Conservation (phyloP, 2,888 invertebrate species). For the Agonopterix subpropinquella region DNA sequence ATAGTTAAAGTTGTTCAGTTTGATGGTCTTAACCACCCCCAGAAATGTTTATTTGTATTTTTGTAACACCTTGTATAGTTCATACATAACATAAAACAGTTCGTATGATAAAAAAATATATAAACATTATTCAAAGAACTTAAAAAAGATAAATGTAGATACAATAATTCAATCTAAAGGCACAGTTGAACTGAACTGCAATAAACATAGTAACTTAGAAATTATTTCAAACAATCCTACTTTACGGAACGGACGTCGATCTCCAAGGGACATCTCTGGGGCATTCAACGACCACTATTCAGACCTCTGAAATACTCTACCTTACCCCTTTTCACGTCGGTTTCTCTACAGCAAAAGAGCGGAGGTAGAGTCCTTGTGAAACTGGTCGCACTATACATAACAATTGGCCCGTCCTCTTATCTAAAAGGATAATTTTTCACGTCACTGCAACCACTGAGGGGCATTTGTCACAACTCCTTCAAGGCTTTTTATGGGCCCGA, state of each 20-base stretch:
- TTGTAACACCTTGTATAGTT: too few relatives aligned
- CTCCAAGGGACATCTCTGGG: constrained; percentile 15
- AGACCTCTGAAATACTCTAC: not conserved
- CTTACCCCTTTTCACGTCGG: not conserved
- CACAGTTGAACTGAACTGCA: too few relatives aligned
- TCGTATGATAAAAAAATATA: too few relatives aligned
- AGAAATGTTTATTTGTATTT: too few relatives aligned
- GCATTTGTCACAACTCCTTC: constrained; percentile 64
- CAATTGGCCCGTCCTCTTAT: constrained; percentile 62
- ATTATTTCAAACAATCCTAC: constrained; percentile 15
- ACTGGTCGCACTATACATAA: constrained; percentile 45
- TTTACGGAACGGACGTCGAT: constrained; percentile 13
- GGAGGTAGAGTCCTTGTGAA: constrained; percentile 6
- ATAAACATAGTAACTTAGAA: constrained; percentile 5
- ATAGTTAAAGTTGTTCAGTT: too few relatives aligned
- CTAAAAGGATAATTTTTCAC: constrained; percentile 68
- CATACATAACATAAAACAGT: too few relatives aligned
- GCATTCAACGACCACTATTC: constrained; percentile 9
- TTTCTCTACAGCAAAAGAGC: not conserved
- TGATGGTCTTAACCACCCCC: too few relatives aligned
- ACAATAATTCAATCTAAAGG: too few relatives aligned
- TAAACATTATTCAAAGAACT: too few relatives aligned
- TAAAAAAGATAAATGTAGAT: too few relatives aligned
- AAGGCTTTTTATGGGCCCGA: constrained; percentile 50
- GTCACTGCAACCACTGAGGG: constrained; percentile 56